Evolutionary conservation across 2,797 vertebrate genomes (phyloP).

Genomic region (Valencia hispanica): DNA sequence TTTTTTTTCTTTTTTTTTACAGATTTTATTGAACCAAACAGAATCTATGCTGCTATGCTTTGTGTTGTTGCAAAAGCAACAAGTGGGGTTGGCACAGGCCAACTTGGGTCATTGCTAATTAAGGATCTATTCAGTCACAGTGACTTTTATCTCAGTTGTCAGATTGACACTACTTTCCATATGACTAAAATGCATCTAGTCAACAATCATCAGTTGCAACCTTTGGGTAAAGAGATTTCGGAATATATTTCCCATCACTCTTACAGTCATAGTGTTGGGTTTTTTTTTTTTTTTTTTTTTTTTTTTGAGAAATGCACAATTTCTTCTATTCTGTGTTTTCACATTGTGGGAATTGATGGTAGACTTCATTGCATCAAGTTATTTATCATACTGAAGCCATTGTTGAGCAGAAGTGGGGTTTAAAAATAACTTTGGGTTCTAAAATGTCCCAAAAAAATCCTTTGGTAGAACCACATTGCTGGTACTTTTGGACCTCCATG

Average conservation of each 20-base stretch:
- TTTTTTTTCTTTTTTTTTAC: too few species aligned
- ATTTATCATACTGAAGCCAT: neutral
- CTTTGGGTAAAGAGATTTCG: neutral
- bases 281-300: too few species aligned
- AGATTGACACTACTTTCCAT: neutral
- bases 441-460: neutral
- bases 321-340: too few species aligned
- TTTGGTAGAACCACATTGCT: too few species aligned
- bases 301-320: too few species aligned
- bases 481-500: too few species aligned
- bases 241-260: neutral
- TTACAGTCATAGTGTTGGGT: neutral
- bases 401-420: neutral
- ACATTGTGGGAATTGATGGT: neutral
- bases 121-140: neutral
- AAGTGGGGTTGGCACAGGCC: neutral
- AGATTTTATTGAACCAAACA: neutral
- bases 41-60: neutral
- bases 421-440: neutral
- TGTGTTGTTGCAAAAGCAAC: too few species aligned
- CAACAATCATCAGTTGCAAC: neutral
- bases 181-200: neutral
- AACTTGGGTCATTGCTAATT: neutral
- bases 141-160: neutral
- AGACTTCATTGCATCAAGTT: neutral